Evolutionary conservation across 2,113 vertebrate species (phyloP).

Genomic region (Puntigrus tetrazona): DNA sequence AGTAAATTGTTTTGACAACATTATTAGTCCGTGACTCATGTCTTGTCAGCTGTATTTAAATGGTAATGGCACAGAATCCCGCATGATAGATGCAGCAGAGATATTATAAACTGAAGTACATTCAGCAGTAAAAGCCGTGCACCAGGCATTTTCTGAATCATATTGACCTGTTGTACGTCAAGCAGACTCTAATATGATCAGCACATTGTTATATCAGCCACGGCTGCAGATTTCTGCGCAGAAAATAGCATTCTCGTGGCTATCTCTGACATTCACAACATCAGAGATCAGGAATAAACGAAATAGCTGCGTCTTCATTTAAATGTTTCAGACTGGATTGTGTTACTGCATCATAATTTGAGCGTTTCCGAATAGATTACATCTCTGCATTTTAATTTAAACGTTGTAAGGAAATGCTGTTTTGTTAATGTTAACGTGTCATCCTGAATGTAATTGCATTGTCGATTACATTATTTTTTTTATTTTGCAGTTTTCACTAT

Average conservation of each 20-base stretch:
- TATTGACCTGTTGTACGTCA: slow-evolving; percentile 12
- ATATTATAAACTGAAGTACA: not conserved
- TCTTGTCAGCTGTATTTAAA: not conserved
- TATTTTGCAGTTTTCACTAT: not conserved
- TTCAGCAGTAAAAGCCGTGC: slow-evolving; percentile 2
- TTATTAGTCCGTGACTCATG: slow-evolving; percentile 4
- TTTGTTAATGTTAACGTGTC: not conserved
- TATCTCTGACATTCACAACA: not conserved
- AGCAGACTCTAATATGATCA: slow-evolving; percentile 14
- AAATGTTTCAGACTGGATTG: not conserved
- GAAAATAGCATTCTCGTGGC: not conserved
- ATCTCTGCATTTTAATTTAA: slow-evolving; percentile 7
- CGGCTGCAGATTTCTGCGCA: not conserved
- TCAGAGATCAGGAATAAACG: not conserved
- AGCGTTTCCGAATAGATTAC: not conserved
- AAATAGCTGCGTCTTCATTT: slow-evolving; percentile 11
- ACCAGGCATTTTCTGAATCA: slow-evolving; percentile 26
- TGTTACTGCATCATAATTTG: not conserved
- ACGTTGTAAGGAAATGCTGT: not conserved
- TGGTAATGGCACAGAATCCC: not conserved
- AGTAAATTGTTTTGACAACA: slow-evolving; percentile 29
- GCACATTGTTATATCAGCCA: slow-evolving; percentile 9
- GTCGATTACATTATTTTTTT: not conserved
- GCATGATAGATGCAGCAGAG: slow-evolving; percentile 6
- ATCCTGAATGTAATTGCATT: not conserved